Base-by-base conservation (phyloP, 1,140 invertebrate species). In the Lordiphosa clarofinis region DNA sequence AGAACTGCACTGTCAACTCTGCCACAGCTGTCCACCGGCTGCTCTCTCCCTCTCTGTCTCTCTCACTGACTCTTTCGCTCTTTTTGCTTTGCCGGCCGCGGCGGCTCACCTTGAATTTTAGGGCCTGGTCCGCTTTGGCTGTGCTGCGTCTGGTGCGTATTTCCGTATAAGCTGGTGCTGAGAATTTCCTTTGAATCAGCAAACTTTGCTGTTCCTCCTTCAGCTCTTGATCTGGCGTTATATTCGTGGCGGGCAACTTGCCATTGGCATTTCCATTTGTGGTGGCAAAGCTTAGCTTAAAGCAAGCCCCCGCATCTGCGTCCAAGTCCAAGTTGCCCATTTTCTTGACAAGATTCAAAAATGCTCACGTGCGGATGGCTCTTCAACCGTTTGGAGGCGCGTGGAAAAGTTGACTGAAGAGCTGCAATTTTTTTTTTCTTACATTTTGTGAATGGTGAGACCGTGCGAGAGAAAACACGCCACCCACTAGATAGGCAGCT, bases 131-230 rank as follows among this genome's bases (percentile, higher is more conserved):
- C 3, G 57, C 54, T 43, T 76, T 79, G 47, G 62, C 43, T 19
- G 58, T 58, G 58, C 71, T 78, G 47, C 74, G 71, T 46, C 73
- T 59, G 49, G 86, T 81, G 44, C 86, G 86, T 24, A 87, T 82
- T 56, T 87, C 86, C 15, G 67, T 82, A 39, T 87, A 87, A 2
- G 72, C 69, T 38, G 79, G 86, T n/a, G 79, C 69, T 43, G 73
- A 74, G 38, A 81, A 87, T 36, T 86, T 87, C 0, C 64, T 53
- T 5, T 63, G 38, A 40, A 64, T 62, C 12, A 59, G 24, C 19
- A 47, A 28, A 21, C 46, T 50, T 37, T 69, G 42, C 56, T 71
- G n/a, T n/a, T n/a, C n/a, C n/a, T n/a, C n/a, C n/a, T n/a, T n/a
- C n/a, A n/a, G n/a, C n/a, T n/a, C n/a, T n/a, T n/a, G n/a, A n/a